These are phyloP conservation scores for Metopia argyrocephala DNA, from an alignment of 2,888 invertebrate species.

Conservation along the genomic window DNA sequence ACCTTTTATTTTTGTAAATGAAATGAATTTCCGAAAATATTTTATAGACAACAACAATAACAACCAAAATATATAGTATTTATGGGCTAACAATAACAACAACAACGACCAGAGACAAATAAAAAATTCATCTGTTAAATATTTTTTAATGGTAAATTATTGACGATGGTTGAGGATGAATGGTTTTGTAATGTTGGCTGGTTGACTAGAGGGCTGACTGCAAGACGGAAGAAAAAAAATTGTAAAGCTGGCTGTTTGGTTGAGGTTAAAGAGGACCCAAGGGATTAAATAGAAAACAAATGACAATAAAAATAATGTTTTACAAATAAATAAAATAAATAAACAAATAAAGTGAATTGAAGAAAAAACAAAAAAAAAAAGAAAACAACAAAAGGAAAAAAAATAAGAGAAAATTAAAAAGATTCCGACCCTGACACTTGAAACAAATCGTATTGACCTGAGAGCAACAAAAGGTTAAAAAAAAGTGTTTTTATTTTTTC, in stretches of 20 bases:
- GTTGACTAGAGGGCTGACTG: constrained; percentile 16
- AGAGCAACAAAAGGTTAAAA: constrained; percentile 40
- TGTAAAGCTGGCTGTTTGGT: not conserved
- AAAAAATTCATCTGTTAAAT: constrained; percentile 37
- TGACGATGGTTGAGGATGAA: constrained; percentile 25
- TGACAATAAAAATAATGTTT: constrained; percentile 34
- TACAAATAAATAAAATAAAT: constrained; percentile 51
- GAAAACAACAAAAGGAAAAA: no score
- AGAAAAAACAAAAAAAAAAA: not conserved
- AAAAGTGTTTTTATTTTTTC: constrained; percentile 1
- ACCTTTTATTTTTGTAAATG: constrained; percentile 33
- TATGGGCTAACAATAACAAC: constrained; percentile 2
- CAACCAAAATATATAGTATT: constrained; percentile 6
- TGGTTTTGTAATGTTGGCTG: constrained; percentile 4
- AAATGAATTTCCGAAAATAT: not conserved
- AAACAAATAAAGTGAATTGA: not conserved
- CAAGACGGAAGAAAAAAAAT: constrained; percentile 2
- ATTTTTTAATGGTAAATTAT: constrained; percentile 50
- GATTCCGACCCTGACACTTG: not conserved
- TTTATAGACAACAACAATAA: not conserved
- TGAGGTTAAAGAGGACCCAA: constrained; percentile 55
- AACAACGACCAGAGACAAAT: not conserved
- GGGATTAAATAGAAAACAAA: constrained; percentile 42
- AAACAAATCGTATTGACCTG: constrained; percentile 36
- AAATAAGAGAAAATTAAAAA: constrained; percentile 12